Evolutionary conservation across 1,140 invertebrate species (phyloP).

Genomic region (Ectropis grisescens): DNA sequence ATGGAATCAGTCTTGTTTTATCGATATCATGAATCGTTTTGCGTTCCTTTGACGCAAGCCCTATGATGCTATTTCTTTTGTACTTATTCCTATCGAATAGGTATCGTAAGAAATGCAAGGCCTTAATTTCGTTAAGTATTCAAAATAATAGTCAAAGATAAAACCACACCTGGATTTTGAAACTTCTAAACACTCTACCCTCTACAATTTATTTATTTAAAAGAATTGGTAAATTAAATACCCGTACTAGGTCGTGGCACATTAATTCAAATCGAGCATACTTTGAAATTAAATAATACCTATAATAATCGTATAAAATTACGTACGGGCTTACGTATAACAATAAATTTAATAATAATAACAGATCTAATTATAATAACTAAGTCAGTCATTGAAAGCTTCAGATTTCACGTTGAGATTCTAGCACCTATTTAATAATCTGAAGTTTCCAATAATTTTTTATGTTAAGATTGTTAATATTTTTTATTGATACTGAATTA

Average conservation of each 20-base stretch:
- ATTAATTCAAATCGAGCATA: constrained; percentile 16
- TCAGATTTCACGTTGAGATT: constrained; percentile 56
- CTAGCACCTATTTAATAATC: constrained; percentile 37
- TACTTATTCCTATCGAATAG: constrained; percentile 18
- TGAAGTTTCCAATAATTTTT: constrained; percentile 57
- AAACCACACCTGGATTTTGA: too few relatives aligned
- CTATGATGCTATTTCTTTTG: constrained; percentile 12
- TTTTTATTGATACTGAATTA: constrained; percentile 22
- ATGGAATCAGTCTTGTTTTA: too few relatives aligned
- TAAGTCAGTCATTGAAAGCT: constrained; percentile 60
- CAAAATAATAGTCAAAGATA: too few relatives aligned
- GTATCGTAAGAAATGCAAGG: constrained; percentile 13
- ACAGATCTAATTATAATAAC: constrained; percentile 44
- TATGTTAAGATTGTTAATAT: constrained; percentile 14
- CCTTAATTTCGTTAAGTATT: not conserved
- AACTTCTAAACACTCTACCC: too few relatives aligned
- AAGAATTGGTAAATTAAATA: constrained; percentile 31
- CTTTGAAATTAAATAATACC: constrained; percentile 19
- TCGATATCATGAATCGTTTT: too few relatives aligned
- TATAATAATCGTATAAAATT: constrained; percentile 20
- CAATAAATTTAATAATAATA: constrained; percentile 12
- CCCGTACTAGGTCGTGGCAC: constrained; percentile 55
- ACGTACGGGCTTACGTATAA: constrained; percentile 33
- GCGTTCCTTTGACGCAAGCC: too few relatives aligned
- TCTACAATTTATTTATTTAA: too few relatives aligned